A percentile compares a stretch with the other conserved stretches of the same genome.
Conservation (phyloP, 2,888 invertebrate genomes). For the Drosophila stalkeri region DNA sequence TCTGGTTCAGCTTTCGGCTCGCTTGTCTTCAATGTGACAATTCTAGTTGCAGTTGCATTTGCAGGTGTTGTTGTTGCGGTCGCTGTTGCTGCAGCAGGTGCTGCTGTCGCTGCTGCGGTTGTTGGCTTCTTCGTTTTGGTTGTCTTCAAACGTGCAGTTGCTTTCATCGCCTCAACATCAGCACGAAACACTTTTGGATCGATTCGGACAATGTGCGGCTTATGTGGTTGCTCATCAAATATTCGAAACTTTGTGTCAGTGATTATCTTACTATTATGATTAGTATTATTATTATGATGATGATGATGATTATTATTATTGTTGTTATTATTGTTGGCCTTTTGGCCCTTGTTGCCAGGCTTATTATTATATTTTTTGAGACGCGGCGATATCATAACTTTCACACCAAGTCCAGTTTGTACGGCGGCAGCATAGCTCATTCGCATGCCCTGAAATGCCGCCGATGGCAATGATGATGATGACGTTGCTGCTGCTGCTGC, state of each 20-base stretch:
- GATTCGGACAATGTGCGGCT: slow-evolving; percentile 52
- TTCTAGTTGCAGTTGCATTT: background rate
- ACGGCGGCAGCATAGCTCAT: slow-evolving; percentile 68
- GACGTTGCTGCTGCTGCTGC: background rate
- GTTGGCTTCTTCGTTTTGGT: slow-evolving; percentile 34
- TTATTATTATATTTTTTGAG: slow-evolving; percentile 46
- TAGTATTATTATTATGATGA: slow-evolving; percentile 2
- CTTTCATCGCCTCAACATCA: slow-evolving; percentile 34
- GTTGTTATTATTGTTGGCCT: background rate
- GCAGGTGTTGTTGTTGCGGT: too few species aligned
- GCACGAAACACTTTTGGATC: slow-evolving; percentile 44
- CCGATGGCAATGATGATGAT: slow-evolving; percentile 9
- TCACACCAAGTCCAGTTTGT: slow-evolving; percentile 43
- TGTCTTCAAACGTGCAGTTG: slow-evolving; percentile 14
- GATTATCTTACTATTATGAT: slow-evolving; percentile 13
- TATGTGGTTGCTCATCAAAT: slow-evolving; percentile 52
- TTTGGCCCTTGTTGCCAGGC: slow-evolving; percentile 36
- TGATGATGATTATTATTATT: background rate
- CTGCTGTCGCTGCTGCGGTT: background rate
- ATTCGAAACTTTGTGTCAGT: slow-evolving; percentile 48
- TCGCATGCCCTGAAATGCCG: slow-evolving; percentile 30
- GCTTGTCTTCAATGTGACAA: slow-evolving; percentile 10
- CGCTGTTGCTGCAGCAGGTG: background rate
- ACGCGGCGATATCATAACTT: slow-evolving; percentile 51
- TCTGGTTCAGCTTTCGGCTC: slow-evolving; percentile 11